These are phyloP conservation scores for Rhopalosiphum nymphaeae DNA, from an alignment of 2,888 invertebrate genomes.

Conservation along the genomic window DNA sequence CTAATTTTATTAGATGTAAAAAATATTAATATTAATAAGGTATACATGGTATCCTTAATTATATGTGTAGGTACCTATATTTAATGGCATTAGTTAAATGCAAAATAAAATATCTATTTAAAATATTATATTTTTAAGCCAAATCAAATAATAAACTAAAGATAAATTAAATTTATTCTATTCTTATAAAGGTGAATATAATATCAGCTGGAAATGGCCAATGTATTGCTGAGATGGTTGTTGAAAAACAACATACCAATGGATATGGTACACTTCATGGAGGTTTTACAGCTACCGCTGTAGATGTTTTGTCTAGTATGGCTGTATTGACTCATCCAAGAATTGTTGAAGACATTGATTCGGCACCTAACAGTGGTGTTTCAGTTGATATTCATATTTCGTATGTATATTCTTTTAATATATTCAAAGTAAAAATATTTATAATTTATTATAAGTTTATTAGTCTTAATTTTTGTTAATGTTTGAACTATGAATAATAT, in stretches of 20 bases:
- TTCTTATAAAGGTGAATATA: conserved; percentile 71
- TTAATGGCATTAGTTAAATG: background rate
- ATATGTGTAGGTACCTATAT: background rate
- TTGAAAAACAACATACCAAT: conserved; percentile 83
- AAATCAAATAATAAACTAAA: background rate
- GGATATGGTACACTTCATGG: conserved; percentile 83
- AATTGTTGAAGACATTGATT: conserved; percentile 37
- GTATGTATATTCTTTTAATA: conserved; percentile 66
- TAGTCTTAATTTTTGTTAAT: background rate
- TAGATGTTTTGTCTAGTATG: conserved; percentile 83
- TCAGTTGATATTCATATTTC: conserved; percentile 67
- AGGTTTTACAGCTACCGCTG: conserved; percentile 85
- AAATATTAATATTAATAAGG: background rate
- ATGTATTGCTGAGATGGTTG: conserved; percentile 81
- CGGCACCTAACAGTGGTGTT: conserved; percentile 65
- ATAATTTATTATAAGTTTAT: background rate
- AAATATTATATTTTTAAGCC: background rate
- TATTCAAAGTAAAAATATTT: too few species aligned
- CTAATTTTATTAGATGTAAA: background rate
- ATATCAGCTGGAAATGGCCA: conserved; percentile 78
- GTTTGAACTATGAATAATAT: background rate
- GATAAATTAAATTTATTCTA: background rate
- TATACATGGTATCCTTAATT: background rate
- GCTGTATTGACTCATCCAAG: conserved; percentile 80
- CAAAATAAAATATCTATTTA: background rate